Evolutionary conservation across 1,140 invertebrate species (phyloP), one percentile per base, ranked within the genome.

Genomic region (Paraescarpia echinospica): DNA sequence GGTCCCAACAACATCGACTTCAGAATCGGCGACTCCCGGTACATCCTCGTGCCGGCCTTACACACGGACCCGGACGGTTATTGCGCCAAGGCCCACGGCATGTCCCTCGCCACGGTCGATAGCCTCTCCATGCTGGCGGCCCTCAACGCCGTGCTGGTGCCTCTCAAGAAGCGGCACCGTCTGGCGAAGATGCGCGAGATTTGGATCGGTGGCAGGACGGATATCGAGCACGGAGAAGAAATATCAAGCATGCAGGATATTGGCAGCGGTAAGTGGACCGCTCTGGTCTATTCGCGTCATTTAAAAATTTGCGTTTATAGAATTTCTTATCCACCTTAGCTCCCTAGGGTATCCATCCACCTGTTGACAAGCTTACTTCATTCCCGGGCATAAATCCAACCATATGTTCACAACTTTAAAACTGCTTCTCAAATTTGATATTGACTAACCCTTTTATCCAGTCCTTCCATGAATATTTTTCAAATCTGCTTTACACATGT

Each of bases 161-260:
- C 2, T 31, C 8, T 34, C 14, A 90, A 22, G 90, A 90, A 90
- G 35, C 22, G 90, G 8, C 27, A 34, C 33, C 90, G 35, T 9
- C 33, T 41, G 34, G 14, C 90, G 18, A 41, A 34, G 34, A 41
- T 41, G 12, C 33, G 35, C 35, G 90, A 90, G 35, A 90, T 90
- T 27, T 90, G 90, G 90, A 90, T 90, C 90, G 90, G 90, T 34
- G 90, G 90, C 18, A 34, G 90, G 90, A 90, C 90, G 90, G 18
- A 34, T 12, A 90, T 90, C 8, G 34, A 27, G 22, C 22, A 34
- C 90, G 90, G 90, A 31, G 90, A 90, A 90, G 34, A 34, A 18
- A 22, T 90, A 5, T 22, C 90, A 90, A 33, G 4, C 22, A 90
- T 90, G 59, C 59, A 77, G 59, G 59, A 77, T 77, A 18, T 77